Conservation (phyloP, 2,113 vertebrate species). For the Nipponia nippon region DNA sequence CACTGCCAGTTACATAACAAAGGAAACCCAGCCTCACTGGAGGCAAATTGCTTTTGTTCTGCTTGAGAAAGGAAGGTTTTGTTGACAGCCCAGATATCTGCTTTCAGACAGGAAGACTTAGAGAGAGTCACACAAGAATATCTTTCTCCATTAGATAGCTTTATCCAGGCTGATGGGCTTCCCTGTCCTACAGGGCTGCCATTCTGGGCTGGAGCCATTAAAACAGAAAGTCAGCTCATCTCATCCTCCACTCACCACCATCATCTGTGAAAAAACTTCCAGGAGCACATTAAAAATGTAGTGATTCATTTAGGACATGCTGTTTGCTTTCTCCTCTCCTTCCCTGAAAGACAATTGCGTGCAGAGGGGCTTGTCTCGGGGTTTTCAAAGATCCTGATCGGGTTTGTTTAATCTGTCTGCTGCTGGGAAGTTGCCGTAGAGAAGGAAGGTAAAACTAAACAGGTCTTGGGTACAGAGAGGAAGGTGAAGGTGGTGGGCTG, state of each 20-base stretch:
- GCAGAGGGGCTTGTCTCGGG: fast-evolving
- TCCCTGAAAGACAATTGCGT: not conserved
- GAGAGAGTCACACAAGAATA: not conserved
- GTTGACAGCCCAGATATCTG: not conserved
- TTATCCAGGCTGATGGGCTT: not conserved
- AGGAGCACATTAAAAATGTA: not conserved
- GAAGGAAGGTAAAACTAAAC: not conserved
- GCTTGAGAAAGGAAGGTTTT: not conserved
- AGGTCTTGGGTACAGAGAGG: not conserved
- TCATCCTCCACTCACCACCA: not conserved
- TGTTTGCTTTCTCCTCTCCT: not conserved
- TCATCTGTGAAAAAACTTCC: not conserved
- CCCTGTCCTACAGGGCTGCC: not conserved
- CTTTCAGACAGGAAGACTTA: not conserved
- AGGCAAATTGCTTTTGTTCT: not conserved
- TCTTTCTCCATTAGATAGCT: not conserved
- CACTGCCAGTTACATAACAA: not conserved
- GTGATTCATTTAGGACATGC: not conserved
- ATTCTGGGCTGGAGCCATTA: not conserved
- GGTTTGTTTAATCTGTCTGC: not conserved
- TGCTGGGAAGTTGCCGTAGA: not conserved
- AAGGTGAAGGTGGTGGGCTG: not conserved
- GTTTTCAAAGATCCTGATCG: fast-evolving
- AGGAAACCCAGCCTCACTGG: not conserved
- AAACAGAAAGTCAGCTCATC: not conserved